A percentile compares a stretch with the other conserved stretches of the same genome.
Conservation (phyloP, 1,140 invertebrate genomes). For the Harlomillsia oculata region DNA sequence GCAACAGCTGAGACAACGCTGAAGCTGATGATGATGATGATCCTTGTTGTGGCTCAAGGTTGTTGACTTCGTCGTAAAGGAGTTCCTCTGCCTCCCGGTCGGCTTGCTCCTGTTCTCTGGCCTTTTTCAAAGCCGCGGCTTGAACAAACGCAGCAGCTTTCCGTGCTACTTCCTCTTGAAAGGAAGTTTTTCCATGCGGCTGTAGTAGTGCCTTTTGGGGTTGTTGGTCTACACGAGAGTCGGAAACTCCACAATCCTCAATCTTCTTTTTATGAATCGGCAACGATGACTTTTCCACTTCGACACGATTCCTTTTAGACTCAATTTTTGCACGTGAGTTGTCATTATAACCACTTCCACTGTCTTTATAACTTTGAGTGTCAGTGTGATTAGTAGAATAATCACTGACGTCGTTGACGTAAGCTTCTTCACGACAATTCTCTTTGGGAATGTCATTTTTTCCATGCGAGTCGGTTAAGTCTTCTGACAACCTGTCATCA, state of each 20-base stretch:
- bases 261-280: neutral
- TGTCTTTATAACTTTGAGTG: neutral
- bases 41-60: conserved; percentile 11
- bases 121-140: neutral
- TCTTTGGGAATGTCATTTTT: no score
- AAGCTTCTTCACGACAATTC: no score
- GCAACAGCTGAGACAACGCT: no score
- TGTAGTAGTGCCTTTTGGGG: no score
- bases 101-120: conserved; percentile 3
- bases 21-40: neutral
- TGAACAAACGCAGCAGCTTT: conserved; percentile 16
- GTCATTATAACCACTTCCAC: neutral
- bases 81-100: neutral
- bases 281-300: no score
- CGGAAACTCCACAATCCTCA: neutral
- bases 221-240: no score
- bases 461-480: no score
- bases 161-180: conserved; percentile 24
- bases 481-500: conserved; percentile 12
- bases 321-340: no score
- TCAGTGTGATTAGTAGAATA: neutral
- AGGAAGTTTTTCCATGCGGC: conserved; percentile 3
- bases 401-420: neutral
- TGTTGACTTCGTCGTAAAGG: conserved; percentile 21
- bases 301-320: no score